Evolutionary conservation across 2,888 invertebrate species (phyloP).

Genomic region (Patella caerulea): DNA sequence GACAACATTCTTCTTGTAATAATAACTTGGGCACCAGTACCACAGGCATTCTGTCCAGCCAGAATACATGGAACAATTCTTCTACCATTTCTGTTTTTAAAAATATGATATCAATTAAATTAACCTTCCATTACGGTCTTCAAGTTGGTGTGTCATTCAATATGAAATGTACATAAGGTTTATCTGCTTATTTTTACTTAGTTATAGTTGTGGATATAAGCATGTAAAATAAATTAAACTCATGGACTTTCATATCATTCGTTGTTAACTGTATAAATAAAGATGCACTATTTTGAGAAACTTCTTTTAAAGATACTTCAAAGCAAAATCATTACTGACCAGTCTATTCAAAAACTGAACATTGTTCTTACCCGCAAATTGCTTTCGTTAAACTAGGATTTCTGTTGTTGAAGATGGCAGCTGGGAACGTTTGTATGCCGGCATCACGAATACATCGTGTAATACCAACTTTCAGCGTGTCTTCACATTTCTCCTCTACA

Average conservation of each 20-base stretch:
- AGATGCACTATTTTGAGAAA: no score
- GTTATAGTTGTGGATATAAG: no score
- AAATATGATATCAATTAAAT: no score
- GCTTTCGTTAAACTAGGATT: constrained; percentile 10
- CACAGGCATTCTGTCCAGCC: constrained; percentile 24
- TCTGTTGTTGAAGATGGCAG: constrained; percentile 20
- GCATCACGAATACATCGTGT: constrained; percentile 23
- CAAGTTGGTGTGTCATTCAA: no score
- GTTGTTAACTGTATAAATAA: no score
- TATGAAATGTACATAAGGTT: no score
- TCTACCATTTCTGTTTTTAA: no score
- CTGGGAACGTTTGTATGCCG: constrained; percentile 16
- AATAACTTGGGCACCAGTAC: constrained; percentile 18
- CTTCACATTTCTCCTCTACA: constrained; percentile 7
- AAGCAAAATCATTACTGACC: background rate
- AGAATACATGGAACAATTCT: constrained; percentile 15
- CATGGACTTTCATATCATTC: no score
- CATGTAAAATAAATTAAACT: no score
- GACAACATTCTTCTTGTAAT: constrained; percentile 24
- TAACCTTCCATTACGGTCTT: no score
- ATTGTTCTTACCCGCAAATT: constrained; percentile 18
- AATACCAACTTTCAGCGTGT: constrained; percentile 18
- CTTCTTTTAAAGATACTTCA: no score
- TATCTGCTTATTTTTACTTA: no score
- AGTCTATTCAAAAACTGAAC: background rate